Evolutionary conservation across 1,140 invertebrate species (phyloP), one percentile per base, ranked within the genome.

Genomic region (Cyrtorhinus lividipennis): DNA sequence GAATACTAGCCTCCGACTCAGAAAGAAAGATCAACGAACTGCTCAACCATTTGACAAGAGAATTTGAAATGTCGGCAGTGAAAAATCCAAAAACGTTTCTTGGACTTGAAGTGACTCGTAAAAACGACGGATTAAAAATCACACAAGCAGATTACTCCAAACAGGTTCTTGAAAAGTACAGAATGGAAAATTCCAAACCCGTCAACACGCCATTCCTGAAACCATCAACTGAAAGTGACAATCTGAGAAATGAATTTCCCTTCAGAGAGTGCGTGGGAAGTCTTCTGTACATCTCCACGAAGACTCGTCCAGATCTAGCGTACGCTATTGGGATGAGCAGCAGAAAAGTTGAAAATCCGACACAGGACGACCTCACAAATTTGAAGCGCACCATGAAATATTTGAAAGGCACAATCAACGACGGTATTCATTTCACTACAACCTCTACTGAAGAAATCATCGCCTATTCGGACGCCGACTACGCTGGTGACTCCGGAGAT

Each of bases 241-340:
- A 26, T 24, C 46, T 1, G 48, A n/a, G 15, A 56, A 23, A 56
- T 5, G 20, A 62, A 23, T 30, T 38, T 15, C 64, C 69, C 71
- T 68, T 72, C 66, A 69, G 71, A 63, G 60, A 76, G 62, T 64
- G 72, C 1, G 67, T 77, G 18, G 75, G 74, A n/a, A 64, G 65
- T 56, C 66, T 79, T 13, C 71, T 77, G 67, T 77, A 77, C 67
- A 62, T 76, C 5, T 64, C 74, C 12, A 69, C 73, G 3, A 61
- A 68, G 1, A 76, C 75, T 2, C 66, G 77, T 60, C 76, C 76
- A 38, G 76, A 79, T 68, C 74, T 79, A 44, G 62, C 73, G 1
- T 78, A 69, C 68, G 67, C 73, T 27, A 72, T 78, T 0, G 72
- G 69, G 62, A 59, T 69, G 8, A 56, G 67, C 8, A 68, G 69